A percentile compares a stretch with the other conserved stretches of the same genome.
Conservation (phyloP, 2,113 vertebrate genomes). For the Tragelaphus strepsiceros region DNA sequence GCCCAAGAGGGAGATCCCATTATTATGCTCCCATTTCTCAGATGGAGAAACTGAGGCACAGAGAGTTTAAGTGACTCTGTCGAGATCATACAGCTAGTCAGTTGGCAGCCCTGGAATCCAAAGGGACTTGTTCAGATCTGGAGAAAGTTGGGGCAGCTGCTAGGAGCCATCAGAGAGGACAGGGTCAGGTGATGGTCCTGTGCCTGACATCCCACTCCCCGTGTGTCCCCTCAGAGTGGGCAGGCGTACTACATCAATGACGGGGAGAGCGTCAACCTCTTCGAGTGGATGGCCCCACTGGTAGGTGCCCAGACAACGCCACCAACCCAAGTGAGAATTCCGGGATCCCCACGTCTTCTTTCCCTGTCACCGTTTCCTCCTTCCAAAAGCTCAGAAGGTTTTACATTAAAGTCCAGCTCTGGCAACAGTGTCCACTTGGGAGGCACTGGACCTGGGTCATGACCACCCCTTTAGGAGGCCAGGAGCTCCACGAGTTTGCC, state of each 20-base stretch:
- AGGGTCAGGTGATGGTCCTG: accelerated
- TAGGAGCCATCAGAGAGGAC: not conserved
- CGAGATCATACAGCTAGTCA: not conserved
- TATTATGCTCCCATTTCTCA: not conserved
- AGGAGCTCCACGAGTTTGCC: not conserved
- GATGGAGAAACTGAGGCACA: not conserved
- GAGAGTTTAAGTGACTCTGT: not conserved
- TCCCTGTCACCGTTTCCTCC: not conserved
- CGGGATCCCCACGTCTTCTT: not conserved
- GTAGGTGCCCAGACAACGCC: conserved; percentile 76
- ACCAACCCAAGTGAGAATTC: not conserved
- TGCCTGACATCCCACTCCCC: conserved; percentile 44
- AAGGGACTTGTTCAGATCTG: not conserved
- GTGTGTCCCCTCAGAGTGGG: conserved; percentile 83
- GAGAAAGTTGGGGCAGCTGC: not conserved
- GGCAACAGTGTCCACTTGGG: not conserved
- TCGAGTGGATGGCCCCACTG: conserved; percentile 91
- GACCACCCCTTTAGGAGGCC: not conserved
- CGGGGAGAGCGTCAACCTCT: conserved; percentile 89
- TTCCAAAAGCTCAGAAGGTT: not conserved
- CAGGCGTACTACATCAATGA: conserved; percentile 95
- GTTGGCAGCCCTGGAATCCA: not conserved
- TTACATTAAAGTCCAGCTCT: not conserved
- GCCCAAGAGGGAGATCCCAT: not conserved
- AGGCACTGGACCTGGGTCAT: not conserved